Conservation (phyloP, 2,888 invertebrate genomes). For the Thumatha senex region DNA sequence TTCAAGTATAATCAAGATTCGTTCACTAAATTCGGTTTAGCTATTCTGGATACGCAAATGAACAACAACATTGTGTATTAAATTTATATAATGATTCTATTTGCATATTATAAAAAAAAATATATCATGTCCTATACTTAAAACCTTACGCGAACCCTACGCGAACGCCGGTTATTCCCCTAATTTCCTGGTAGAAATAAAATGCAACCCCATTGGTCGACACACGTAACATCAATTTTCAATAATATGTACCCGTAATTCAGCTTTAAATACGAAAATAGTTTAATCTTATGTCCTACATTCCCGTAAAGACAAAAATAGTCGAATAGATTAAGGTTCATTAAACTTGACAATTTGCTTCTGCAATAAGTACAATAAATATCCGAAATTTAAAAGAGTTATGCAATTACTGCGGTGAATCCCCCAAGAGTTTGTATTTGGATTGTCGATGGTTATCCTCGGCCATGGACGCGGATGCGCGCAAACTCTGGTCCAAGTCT, state of each 20-base stretch:
- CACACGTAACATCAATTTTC: not conserved
- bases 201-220: not conserved
- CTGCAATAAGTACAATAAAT: not conserved
- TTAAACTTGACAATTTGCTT: not conserved
- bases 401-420: conserved; percentile 5
- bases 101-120: not conserved
- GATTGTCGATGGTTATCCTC: conserved; percentile 59
- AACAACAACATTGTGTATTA: not conserved
- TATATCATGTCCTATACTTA: not conserved
- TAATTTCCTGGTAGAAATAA: not conserved
- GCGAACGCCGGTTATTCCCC: conserved; percentile 11
- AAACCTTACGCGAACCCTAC: not conserved
- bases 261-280: not conserved
- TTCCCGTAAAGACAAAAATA: conserved; percentile 10
- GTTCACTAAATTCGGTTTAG: too few relatives aligned
- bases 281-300: conserved; percentile 13
- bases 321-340: not conserved
- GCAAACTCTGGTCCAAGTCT: conserved; percentile 44
- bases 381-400: too few relatives aligned
- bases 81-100: conserved; percentile 1
- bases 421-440: conserved; percentile 45
- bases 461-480: conserved; percentile 60
- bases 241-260: too few relatives aligned
- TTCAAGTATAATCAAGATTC: too few relatives aligned
- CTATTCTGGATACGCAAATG: not conserved